Evolutionary conservation across 2,888 invertebrate genomes (phyloP), one percentile per base, ranked within the genome.

Genomic region (Tenodera sinensis): DNA sequence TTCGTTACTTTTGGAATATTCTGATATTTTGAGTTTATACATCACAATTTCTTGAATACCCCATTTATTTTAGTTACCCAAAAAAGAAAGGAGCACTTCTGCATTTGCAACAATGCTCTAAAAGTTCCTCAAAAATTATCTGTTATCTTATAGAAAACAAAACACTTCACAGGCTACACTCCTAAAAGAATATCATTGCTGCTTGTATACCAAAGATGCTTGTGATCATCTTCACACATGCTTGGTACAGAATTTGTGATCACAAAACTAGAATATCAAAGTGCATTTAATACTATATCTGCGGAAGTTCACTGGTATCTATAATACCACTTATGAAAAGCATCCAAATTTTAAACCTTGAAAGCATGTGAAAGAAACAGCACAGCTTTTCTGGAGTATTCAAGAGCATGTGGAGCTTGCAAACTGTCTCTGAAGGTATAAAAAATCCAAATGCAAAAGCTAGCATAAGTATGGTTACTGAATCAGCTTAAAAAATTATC

Each of bases 361-460:
- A 54, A 54, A 54, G 14, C 20, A 54, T 14, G 54, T 20, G 54
- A 71, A 71, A 71, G 20, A 71, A 42, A 71, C 54, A 71, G 54
- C 20, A 71, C 20, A 71, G 6, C 54, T 20, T 71, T 71, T 71
- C 20, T 71, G 54, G 54, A 71, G 54, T 71, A 71, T 71, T 71
- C 54, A 71, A 71, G 54, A 71, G 20, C 54, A 71, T 71, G 54
- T 71, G 54, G 54, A 20, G 20, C 54, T 71, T 54, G 54, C 20
- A 54, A 54, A 14, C 15, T 54, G 54, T 54, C 54, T 71, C 20
- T 71, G 20, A 71, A 71, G 54, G 54, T 20, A 71, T 71, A 71
- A 20, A 71, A 71, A 71, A 71, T 71, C 54, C 54, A 89, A 71
- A 88, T 82, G 34, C 30, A 85, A 82, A 85, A 88, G 88, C 88